Conservation (phyloP, 2,113 vertebrate species). For the Odontophorus gujanensis region DNA sequence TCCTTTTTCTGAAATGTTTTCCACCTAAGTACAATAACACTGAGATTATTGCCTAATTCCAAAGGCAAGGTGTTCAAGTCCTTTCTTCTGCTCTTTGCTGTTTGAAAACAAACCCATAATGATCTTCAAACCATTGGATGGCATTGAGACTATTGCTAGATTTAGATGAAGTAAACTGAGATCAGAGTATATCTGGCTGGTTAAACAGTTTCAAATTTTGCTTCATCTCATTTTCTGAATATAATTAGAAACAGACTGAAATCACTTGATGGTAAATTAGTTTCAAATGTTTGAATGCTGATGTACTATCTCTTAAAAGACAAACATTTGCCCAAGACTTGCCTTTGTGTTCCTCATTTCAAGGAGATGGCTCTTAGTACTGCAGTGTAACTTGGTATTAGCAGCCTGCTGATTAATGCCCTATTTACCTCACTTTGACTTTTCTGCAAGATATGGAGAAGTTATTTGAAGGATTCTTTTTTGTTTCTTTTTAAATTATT, state of each 20-base stretch:
- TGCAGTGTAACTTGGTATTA: not conserved
- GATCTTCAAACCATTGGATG: not conserved
- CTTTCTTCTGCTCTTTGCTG: not conserved
- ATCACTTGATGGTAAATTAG: not conserved
- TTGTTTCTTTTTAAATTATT: not conserved
- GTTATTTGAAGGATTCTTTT: not conserved
- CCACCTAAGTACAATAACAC: rapidly evolving
- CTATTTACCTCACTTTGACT: not conserved
- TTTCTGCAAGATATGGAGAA: not conserved
- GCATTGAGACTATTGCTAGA: not conserved
- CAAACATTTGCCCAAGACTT: not conserved
- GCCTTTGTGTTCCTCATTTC: not conserved
- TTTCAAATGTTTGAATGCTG: not conserved
- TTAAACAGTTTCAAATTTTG: not conserved
- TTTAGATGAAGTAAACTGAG: not conserved
- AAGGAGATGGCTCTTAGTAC: not conserved
- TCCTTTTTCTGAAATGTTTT: not conserved
- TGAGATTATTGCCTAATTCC: not conserved
- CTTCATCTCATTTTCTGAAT: not conserved
- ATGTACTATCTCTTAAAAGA: not conserved
- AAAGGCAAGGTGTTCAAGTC: not conserved
- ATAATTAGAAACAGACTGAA: not conserved
- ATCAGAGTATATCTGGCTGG: not conserved
- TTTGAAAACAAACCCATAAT: not conserved
- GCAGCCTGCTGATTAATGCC: not conserved